A percentile compares a stretch with the other conserved stretches of the same genome.
Evolutionary conservation across 2,113 vertebrate genomes (phyloP).

Genomic region (Epinephelus moara): DNA sequence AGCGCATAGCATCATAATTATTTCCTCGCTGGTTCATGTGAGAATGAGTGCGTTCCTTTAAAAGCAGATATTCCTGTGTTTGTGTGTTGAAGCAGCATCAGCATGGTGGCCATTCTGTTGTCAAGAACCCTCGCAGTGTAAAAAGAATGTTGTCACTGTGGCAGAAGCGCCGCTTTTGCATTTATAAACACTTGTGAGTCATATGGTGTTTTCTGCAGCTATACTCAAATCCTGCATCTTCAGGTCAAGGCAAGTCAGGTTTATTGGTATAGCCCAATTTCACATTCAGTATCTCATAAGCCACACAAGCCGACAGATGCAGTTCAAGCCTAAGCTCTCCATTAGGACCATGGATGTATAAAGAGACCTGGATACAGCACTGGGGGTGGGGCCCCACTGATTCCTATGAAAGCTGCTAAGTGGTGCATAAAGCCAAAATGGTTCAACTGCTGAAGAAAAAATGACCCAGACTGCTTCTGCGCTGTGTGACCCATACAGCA

Average conservation of each 20-base stretch:
- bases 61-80: conserved; percentile 8
- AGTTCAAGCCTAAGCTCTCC: neutral
- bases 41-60: conserved; percentile 16
- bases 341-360: neutral
- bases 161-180: conserved; percentile 55
- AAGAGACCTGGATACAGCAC: too few relatives aligned
- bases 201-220: neutral
- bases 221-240: conserved; percentile 23
- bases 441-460: too few relatives aligned
- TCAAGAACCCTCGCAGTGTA: conserved; percentile 27
- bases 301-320: neutral
- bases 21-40: conserved; percentile 24
- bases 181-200: conserved; percentile 48
- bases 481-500: too few relatives aligned
- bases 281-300: conserved; percentile 14
- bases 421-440: too few relatives aligned
- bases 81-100: conserved; percentile 9
- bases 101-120: conserved; percentile 32
- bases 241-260: conserved; percentile 39
- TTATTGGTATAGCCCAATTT: conserved; percentile 42
- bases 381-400: too few relatives aligned
- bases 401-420: too few relatives aligned
- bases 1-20: conserved; percentile 39
- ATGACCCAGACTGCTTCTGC: too few relatives aligned
- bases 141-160: conserved; percentile 46